Conservation (phyloP, 2,113 vertebrate genomes). For the Urocitellus parryii region DNA sequence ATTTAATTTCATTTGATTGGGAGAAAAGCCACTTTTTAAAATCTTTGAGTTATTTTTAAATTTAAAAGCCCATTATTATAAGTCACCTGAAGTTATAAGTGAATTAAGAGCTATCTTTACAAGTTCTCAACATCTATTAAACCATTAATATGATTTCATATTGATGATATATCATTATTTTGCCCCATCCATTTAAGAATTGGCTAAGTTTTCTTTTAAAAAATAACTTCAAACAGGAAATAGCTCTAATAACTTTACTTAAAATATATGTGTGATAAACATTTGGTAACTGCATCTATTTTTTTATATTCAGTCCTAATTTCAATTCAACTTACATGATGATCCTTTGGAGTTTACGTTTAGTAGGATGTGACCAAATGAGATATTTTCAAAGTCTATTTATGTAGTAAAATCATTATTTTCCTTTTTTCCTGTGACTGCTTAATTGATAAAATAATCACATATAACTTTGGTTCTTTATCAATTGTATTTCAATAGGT, state of each 20-base stretch:
- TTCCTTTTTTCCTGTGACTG: constrained; percentile 22
- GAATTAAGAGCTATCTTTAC: constrained; percentile 6
- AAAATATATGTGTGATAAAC: constrained; percentile 55
- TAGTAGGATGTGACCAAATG: neutral
- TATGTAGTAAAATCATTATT: neutral
- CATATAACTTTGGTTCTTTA: neutral
- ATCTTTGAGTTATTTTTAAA: neutral
- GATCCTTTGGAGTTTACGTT: neutral
- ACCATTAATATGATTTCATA: neutral
- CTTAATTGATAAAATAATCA: constrained; percentile 4
- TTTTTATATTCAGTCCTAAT: constrained; percentile 9
- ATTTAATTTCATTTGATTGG: constrained; percentile 31
- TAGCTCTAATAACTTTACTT: constrained; percentile 11
- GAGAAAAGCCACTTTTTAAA: neutral
- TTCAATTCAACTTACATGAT: constrained; percentile 72
- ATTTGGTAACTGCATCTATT: neutral
- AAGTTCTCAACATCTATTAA: constrained; percentile 54
- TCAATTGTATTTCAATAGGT: neutral
- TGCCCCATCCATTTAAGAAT: constrained; percentile 36
- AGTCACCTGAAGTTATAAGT: constrained; percentile 12
- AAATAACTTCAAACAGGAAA: neutral
- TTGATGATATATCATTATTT: constrained; percentile 32
- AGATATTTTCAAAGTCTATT: neutral
- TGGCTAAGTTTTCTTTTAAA: constrained; percentile 6
- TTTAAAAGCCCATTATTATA: neutral